These are phyloP conservation scores for Halcyon senegalensis DNA, from an alignment of 2,113 vertebrate genomes.

Conservation along the genomic window DNA sequence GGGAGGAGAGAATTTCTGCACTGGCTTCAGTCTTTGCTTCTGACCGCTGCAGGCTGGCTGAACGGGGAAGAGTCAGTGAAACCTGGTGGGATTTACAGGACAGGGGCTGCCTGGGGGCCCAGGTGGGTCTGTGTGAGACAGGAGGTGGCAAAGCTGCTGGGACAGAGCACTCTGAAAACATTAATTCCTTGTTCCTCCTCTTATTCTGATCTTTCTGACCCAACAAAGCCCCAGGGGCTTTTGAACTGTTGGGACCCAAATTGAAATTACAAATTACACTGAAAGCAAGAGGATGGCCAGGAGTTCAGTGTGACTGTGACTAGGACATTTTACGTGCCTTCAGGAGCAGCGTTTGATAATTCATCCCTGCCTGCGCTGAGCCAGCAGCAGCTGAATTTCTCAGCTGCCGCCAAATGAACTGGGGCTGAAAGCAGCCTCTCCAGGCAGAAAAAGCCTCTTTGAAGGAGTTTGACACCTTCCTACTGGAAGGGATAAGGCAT, in stretches of 20 bases:
- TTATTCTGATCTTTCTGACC: background rate
- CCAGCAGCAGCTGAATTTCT: background rate
- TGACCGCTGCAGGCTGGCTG: background rate
- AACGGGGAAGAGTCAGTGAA: background rate
- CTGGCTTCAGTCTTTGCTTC: background rate
- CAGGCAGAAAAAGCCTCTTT: background rate
- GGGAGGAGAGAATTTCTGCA: constrained; percentile 16
- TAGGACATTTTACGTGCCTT: background rate
- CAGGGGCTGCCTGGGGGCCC: background rate
- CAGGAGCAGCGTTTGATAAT: constrained; percentile 6
- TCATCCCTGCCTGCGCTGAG: background rate
- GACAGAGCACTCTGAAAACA: background rate
- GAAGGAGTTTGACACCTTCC: background rate
- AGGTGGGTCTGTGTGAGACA: background rate
- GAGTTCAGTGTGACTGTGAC: background rate
- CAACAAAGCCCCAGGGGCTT: background rate
- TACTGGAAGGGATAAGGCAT: background rate
- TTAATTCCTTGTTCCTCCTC: background rate
- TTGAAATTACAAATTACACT: constrained; percentile 34
- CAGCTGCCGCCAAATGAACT: background rate
- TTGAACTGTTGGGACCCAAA: background rate
- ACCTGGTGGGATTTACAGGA: background rate
- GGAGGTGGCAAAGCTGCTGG: background rate
- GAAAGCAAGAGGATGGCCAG: background rate
- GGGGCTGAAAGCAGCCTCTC: background rate